Base-by-base conservation (phyloP, 2,113 vertebrate species). In the Thoracochromis brauschi region DNA sequence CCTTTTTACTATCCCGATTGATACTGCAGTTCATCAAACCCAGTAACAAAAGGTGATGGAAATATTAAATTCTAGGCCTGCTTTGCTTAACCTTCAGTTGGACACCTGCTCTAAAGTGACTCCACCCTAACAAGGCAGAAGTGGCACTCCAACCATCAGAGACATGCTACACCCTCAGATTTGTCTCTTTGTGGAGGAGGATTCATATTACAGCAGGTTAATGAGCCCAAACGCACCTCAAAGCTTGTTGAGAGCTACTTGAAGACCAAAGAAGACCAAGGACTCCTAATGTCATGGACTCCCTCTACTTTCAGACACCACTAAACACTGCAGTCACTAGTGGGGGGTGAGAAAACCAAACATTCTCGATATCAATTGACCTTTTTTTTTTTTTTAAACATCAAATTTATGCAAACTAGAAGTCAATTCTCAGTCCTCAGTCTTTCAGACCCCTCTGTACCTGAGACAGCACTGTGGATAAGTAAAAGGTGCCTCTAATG, bases 231-330 rank as follows among this genome's bases (percentile, higher is more conserved):
- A 17, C 6, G 9, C n/a, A 57, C n/a, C 53, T 57, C 35, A 81
- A 81, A 81, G 24, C 35, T 81, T 60, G 40, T 78, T 31, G 45
- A 78, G 45, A 78, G 73, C 73, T 78, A 13, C 42, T 78, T 78
- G 45, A 78, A 78, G 42, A 78, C 71, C 42, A 78, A 49, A 31
- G 6, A 12, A 49, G 42, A 51, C 73, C 45, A 31, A 8, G 10
- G 26, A 78, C 10, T 31, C 26, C 26, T 49, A 31, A 49, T 49
- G 14, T 49, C 14, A 29, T 75, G 42, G 24, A 29, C 71, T 19
- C 26, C 71, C 24, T 13, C 2, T 42, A 78, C 16, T 31, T 78
- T 31, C 17, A 49, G 31, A 49, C 45, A 47, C 71, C 73, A n/a
- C 24, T 33, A 31, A 78, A 78, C 26, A 51, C 7, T 78, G 16